A percentile compares a stretch with the other conserved stretches of the same genome.
phyloP scores from a whole-genome alignment of 1,140 invertebrate genomes.

The Chelonus insularis region DNA sequence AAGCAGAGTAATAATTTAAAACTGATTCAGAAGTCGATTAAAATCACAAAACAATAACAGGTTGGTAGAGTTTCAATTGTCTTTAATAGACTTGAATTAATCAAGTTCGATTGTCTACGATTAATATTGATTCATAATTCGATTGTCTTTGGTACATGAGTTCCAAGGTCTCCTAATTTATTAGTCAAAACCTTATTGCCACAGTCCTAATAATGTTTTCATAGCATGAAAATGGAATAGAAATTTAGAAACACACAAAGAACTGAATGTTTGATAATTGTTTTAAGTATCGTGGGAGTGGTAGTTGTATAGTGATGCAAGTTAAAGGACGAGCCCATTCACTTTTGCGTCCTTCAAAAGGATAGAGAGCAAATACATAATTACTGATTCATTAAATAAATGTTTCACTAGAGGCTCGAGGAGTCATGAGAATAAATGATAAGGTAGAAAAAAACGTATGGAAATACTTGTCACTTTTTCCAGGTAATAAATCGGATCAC shows the following conservation, averaged over 20 bases:
- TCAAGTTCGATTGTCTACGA: no score
- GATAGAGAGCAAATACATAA: constrained; percentile 8
- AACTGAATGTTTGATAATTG: constrained; percentile 7
- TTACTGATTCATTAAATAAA: constrained; percentile 1
- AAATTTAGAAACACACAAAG: background rate
- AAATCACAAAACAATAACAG: no score
- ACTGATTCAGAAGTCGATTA: no score
- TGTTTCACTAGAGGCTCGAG: background rate
- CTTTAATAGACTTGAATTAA: no score
- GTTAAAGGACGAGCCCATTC: constrained; percentile 19
- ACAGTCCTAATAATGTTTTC: no score
- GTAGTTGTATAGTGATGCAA: constrained; percentile 10
- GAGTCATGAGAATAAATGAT: constrained; percentile 1
- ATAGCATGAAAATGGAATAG: background rate
- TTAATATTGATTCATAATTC: no score
- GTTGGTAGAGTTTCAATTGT: no score
- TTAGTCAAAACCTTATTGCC: no score
- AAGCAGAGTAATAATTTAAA: no score
- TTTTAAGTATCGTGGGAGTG: constrained; percentile 16
- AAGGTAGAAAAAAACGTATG: no score
- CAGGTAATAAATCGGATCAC: background rate
- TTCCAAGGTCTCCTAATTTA: no score
- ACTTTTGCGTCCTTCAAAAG: constrained; percentile 20
- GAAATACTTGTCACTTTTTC: background rate
- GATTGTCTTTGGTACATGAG: no score